Evolutionary conservation across 2,888 invertebrate genomes (phyloP), one percentile per base, ranked within the genome.

Genomic region (Microctonus hyperodae): DNA sequence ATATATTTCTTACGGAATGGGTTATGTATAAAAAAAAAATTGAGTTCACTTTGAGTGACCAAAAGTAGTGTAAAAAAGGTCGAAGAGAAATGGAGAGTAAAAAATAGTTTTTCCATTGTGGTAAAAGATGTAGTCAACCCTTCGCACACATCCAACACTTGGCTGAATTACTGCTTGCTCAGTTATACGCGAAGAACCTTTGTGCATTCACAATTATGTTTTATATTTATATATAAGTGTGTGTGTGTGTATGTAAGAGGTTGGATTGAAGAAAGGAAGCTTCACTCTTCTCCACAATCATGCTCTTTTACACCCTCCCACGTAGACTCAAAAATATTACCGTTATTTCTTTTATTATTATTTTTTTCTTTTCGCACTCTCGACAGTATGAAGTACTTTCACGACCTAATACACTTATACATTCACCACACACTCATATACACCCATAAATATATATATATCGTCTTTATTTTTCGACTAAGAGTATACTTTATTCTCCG

Each of bases 81-180:
- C 23, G 65, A 63, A 60, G 67, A 67, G 23, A 71, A 70, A 70
- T 70, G 69, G 68, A 67, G 72, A 65, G 68, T 67, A 66, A 67
- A 71, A 68, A 44, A 51, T 63, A 28, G 40, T 53, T 44, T n/a
- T n/a, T 65, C 59, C 57, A 75, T 74, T 70, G 72, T 72, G 67
- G 69, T 61, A 65, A 65, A 56, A 58, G 68, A 59, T 16, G 44
- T 70, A 25, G 25, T 58, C 48, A 55, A 28, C 50, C 35, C 28
- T 28, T 28, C 28, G 7, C 28, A 28, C 7, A 28, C 7, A 28
- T 28, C 28, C 57, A 65, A 69, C 70, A 72, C 69, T 72, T 69
- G 63, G 67, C 58, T 58, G 65, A 71, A 71, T 70, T 71, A 71
- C 71, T 50, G 64, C 50, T 4, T 20, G 44, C 55, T n/a, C 57